Evolutionary conservation across 2,113 vertebrate species (phyloP).

Genomic region (Chunga burmeisteri): DNA sequence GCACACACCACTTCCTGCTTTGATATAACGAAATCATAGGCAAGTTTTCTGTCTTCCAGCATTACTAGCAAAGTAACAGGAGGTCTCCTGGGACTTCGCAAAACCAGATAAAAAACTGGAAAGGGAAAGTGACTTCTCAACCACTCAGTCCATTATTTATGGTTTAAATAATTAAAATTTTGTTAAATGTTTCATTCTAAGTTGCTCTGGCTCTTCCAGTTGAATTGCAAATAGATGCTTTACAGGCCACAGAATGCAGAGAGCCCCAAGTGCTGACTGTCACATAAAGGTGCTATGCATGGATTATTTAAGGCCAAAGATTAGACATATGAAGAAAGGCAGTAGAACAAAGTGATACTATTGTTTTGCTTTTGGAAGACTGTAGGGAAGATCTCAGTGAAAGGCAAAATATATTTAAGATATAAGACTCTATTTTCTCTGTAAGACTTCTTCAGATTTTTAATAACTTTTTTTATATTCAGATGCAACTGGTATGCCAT

Average conservation of each 20-base stretch:
- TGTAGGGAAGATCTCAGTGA: background rate
- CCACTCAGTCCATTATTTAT: constrained; percentile 28
- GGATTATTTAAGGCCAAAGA: background rate
- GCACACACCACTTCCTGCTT: background rate
- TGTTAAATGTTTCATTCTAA: constrained; percentile 47
- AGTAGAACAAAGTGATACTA: background rate
- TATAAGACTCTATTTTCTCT: background rate
- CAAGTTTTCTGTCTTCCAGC: constrained; percentile 7
- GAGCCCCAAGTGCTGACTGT: background rate
- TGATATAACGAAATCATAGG: background rate
- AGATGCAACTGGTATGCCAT: constrained; percentile 56
- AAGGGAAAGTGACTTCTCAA: background rate
- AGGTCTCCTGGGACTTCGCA: background rate
- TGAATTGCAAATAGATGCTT: constrained; percentile 23
- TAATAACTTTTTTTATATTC: background rate
- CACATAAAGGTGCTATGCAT: background rate
- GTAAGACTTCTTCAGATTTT: background rate
- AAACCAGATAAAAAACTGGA: background rate
- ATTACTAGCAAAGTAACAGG: background rate
- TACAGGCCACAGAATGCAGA: background rate
- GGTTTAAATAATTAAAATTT: constrained; percentile 59
- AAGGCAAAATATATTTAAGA: background rate
- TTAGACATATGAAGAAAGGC: background rate
- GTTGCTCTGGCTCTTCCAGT: background rate
- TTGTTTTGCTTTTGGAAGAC: background rate